Evolutionary conservation across 2,888 invertebrate species (phyloP), one percentile per base, ranked within the genome.

Genomic region (Liopterus haemorrhoidalis): DNA sequence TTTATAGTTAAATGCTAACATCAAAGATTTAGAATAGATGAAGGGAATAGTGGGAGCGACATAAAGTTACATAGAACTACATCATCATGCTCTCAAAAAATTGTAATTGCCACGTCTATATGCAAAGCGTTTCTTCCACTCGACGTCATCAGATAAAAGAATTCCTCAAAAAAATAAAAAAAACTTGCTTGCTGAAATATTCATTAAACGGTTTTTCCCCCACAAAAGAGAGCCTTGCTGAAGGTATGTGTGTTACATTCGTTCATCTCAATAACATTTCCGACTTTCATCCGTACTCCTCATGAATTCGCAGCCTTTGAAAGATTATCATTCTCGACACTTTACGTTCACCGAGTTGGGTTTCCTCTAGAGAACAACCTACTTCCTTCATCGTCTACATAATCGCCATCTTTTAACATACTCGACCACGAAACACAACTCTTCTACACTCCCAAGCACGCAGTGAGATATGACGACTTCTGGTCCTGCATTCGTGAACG

Each of bases 201-300:
- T 56, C 52, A 54, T 56, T 56, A 56, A 56, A 56, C 44, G 52
- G 51, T 49, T 37, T 14, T 8, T 19, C 31, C n/a, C n/a, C 33
- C 27, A 32, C 8, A 31, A 31, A 49, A 47, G 49, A 46, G 52
- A 50, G 49, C 49, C 49, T 8, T 12, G 14, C n/a, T n/a, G n/a
- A n/a, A n/a, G 14, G 14, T 31, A 15, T 15, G 15, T 36, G 22
- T 21, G 20, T 21, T 21, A 49, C 51, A 46, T 52, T 52, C 51
- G 49, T 51, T 54, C 54, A 54, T 56, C 54, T 55, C 54, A 56
- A 56, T 55, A 56, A 55, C 53, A 54, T 54, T 54, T 54, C 49
- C 36, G 49, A 49, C 56, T 52, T 55, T 55, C 52, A 56, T 53
- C 51, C 49, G 45, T 51, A 49, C 19, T 37, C 50, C 52, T 52